Evolutionary conservation across 2,888 invertebrate species (phyloP), one percentile per base, ranked within the genome.

Genomic region (Ditylenchus weischeri): DNA sequence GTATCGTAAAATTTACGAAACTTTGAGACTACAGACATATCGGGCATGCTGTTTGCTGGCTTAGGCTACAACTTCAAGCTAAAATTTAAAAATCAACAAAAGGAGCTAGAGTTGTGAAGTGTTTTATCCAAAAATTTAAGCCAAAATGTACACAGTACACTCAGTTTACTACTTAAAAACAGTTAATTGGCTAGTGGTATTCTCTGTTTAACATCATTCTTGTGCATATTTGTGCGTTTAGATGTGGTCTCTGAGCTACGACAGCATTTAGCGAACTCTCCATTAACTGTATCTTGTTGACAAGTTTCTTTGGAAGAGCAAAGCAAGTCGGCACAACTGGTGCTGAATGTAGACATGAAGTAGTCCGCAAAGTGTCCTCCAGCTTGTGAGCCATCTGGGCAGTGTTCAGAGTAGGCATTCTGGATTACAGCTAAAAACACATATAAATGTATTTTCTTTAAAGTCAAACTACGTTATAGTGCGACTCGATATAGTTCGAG

Each of bases 231-330:
- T 38, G 13, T 23, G 11, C 23, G n/a, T 38, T 38, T 19, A 3
- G 11, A 21, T 2, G 21, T 54, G 2, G 10, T 18, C n/a, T 62
- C 48, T 10, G 8, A 29, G 4, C 62, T 48, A 23, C 63, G 67
- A 43, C 72, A 72, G 60, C 72, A 72, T 51, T 73, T 73, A 43
- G 73, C 70, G 36, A 74, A 68, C 35, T 60, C 19, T 18, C 62
- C 23, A 19, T 62, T 59, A n/a, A 59, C 6, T 0, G 0, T 18
- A 18, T 43, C 47, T 38, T 73, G 69, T 18, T 63, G 19, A 60
- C 71, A 71, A 19, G 19, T 19, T 49, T 65, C 38, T 7, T 63
- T 66, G n/a, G 57, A 38, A 23, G 47, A 38, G 50, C 73, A 73
- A 7, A 49, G 11, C 36, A 73, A 47, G 43, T 73, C 73, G 38